phyloP scores from a whole-genome alignment of 2,888 invertebrate species.

The Dryadula phaetusa region DNA sequence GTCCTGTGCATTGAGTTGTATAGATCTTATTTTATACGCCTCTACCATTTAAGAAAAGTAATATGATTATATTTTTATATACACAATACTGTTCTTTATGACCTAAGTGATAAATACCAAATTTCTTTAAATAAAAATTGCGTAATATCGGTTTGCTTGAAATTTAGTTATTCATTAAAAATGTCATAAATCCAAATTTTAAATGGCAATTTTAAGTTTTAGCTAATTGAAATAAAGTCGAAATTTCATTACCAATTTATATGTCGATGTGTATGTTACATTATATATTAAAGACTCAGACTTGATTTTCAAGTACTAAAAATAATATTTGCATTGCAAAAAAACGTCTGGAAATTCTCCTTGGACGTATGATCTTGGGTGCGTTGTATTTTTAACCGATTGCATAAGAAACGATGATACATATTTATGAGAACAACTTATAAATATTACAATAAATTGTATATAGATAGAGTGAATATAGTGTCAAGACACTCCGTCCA shows the following conservation, averaged over 20 bases:
- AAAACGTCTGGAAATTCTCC: constrained; percentile 29
- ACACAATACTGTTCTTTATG: constrained; percentile 23
- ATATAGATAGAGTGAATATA: no score
- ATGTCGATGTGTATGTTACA: neutral
- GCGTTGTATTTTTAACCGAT: neutral
- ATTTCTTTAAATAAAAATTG: constrained; percentile 17
- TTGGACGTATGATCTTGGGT: constrained; percentile 3
- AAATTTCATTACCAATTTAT: neutral
- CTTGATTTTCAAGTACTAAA: constrained; percentile 46
- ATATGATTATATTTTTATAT: neutral
- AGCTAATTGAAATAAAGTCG: neutral
- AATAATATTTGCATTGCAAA: constrained; percentile 46
- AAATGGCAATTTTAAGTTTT: constrained; percentile 12
- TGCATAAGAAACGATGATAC: neutral
- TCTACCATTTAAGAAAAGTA: constrained; percentile 16
- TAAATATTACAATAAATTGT: no score
- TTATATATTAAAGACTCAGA: constrained; percentile 20
- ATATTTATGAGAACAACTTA: no score
- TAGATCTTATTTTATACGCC: constrained; percentile 38
- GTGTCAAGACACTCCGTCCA: no score
- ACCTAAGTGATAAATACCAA: neutral
- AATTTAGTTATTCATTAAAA: neutral
- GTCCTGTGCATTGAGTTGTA: constrained; percentile 39
- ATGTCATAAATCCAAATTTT: neutral
- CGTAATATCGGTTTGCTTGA: constrained; percentile 32